Base-by-base conservation (phyloP, 2,797 vertebrate genomes). In the Catamblyrhynchus diadema region DNA sequence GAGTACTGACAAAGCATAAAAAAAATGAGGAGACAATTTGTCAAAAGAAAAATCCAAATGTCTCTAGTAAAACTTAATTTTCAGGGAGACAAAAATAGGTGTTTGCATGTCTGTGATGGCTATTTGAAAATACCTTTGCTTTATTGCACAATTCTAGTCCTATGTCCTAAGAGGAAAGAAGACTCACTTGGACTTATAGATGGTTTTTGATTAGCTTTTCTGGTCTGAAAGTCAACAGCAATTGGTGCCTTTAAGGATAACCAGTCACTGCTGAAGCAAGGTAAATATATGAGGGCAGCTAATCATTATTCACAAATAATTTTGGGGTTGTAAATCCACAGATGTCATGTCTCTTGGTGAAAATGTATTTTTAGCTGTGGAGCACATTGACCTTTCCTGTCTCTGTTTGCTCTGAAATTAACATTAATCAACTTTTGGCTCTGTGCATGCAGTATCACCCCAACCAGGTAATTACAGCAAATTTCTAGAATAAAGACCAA, bases 391-490 rank as follows among this genome's bases (percentile, higher is more conserved):
- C 39, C 87, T 97, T 96, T 96, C 92, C 72, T 93, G 86, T 91
- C 91, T 96, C 81, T 97, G 83, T 97, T 97, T 97, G 96, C 88
- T 95, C 88, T 97, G 95, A 98, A 97, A 97, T 97, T 95, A 97
- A 96, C 95, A 94, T 96, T 96, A 97, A 98, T 98, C 96, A 96
- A 86, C 81, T 95, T 91, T 91, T 94, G 80, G 54, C 90, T 96
- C 73, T 75, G 64, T 93, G 70, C 80, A 88, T 75, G 77, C 53
- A 87, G 72, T 95, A 57, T 90, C 60, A 41, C 91, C 89, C 85
- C 75, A 88, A 97, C 79, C 78, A 69, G 86, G 64, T 95, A 96
- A 97, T 96, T 94, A 91, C 70, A 95, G 87, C 78, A 95, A 65
- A 69, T 95, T 92, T 97, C 72, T 90, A 81, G 66, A 94, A 91